Conservation (phyloP, 2,113 vertebrate genomes). For the Potamarius usumacintae region DNA sequence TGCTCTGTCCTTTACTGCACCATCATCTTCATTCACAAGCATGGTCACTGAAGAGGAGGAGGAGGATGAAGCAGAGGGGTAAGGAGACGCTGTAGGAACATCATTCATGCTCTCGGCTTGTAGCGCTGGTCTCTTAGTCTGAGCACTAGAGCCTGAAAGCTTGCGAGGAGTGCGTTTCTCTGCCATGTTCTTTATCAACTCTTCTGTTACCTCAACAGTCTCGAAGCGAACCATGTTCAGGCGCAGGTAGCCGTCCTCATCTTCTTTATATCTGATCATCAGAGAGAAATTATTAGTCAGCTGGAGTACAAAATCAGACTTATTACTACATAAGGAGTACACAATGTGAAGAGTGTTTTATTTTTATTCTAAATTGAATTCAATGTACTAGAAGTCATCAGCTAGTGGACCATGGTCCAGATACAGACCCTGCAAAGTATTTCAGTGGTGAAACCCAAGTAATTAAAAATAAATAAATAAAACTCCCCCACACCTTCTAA, state of each 20-base stretch:
- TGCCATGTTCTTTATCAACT: slow-evolving; percentile 82
- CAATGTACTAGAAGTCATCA: not conserved
- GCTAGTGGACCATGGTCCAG: not conserved
- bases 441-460: not conserved
- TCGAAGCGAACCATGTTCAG: slow-evolving; percentile 77
- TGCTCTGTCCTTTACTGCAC: slow-evolving; percentile 58
- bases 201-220: slow-evolving; percentile 78
- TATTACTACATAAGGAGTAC: not conserved
- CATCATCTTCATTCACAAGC: slow-evolving; percentile 57
- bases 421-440: not conserved
- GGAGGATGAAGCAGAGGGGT: slow-evolving; percentile 52
- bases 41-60: slow-evolving; percentile 62
- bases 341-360: not conserved
- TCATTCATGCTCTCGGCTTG: slow-evolving; percentile 49
- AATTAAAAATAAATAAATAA: not conserved
- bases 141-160: slow-evolving; percentile 53
- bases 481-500: too few relatives aligned
- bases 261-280: slow-evolving; percentile 70
- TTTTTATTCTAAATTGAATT: not conserved
- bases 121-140: slow-evolving; percentile 51
- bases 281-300: not conserved
- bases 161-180: slow-evolving; percentile 71
- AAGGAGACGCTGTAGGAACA: slow-evolving; percentile 56
- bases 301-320: not conserved
- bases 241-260: slow-evolving; percentile 69